Base-by-base conservation (phyloP, 2,113 vertebrate genomes). In the Panthera leo region DNA sequence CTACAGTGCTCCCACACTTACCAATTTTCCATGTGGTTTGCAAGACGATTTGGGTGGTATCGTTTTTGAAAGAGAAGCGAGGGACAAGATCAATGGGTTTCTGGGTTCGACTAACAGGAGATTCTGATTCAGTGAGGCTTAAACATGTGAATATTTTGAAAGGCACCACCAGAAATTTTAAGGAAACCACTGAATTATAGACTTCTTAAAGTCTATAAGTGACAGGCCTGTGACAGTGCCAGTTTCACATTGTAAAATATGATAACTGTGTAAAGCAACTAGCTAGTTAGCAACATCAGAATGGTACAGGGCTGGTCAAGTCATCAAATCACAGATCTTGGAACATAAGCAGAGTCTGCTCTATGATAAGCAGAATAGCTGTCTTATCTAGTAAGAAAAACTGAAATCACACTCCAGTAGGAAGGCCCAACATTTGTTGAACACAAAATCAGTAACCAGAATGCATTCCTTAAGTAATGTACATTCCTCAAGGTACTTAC, bases 391-490 rank as follows among this genome's bases (percentile, higher is more conserved):
- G 18, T 87, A 67, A 61, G 39, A 45, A 88, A 86, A 85, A 53
- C 25, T 67, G 51, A 68, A 88, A 55, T 48, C 45, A 36, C 36
- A 68, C 84, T 31, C 42, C 27, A 61, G 15, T 58, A 27, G 34
- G 71, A 65, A 91, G 36, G 34, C 15, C 75, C 23, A 13, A 31
- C 13, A 63, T 27, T 53, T 6, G 15, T 8, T 83, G 36, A 89
- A 95, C 31, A 65, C 45, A 58, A 68, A 96, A 65, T 71, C 68
- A 79, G 34, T 82, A 82, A 70, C 29, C 36, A 91, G 85, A 94
- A 93, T 80, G 89, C 79, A 94, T 76, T 85, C 36, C 31, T 75
- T 94, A 89, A 76, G 85, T 80, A 75, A 92, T 76, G 21, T 63
- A 76, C 25, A 45, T 78, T 89, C 68, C 89, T 95, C 25, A 95